phyloP scores from a whole-genome alignment of 30 jellyfish, hydroid and myxozoan species.

The Aurelia coerulea region DNA sequence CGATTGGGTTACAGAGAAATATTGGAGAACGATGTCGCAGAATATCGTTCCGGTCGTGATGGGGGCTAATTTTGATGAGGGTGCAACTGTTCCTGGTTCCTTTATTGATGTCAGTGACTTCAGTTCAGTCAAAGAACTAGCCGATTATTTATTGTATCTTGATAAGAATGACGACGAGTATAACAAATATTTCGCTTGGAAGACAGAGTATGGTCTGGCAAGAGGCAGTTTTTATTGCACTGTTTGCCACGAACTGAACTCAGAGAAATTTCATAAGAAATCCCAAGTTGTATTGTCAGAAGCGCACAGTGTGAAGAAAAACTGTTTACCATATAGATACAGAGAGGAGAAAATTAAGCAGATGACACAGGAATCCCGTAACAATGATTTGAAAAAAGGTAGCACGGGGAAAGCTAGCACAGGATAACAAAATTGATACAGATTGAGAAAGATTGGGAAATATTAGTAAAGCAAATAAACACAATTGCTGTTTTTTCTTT shows the following conservation, averaged over 20 bases:
- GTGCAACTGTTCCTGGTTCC: conserved; percentile 5
- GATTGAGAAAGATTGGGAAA: too few species aligned
- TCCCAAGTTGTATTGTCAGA: background rate
- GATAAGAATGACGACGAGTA: conserved; percentile 17
- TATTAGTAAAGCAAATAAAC: too few species aligned
- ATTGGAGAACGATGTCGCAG: conserved; percentile 51
- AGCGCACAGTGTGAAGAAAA: background rate
- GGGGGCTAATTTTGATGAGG: conserved; percentile 73
- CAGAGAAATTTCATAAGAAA: background rate
- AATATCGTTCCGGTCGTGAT: conserved; percentile 81
- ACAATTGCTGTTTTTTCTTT: too few species aligned
- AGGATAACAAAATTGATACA: too few species aligned
- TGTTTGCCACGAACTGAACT: conserved; percentile 1
- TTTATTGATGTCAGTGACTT: too few species aligned
- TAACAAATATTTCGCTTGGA: conserved; percentile 72
- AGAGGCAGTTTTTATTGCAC: background rate
- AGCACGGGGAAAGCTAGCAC: too few species aligned
- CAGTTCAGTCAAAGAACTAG: conserved; percentile 63
- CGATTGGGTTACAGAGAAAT: conserved; percentile 88
- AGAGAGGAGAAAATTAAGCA: background rate
- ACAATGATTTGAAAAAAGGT: too few species aligned
- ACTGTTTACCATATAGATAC: background rate
- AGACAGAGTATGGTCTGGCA: conserved; percentile 38
- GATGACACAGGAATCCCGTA: background rate
- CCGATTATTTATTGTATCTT: conserved; percentile 62